These are phyloP conservation scores for Monopterus albus DNA, from an alignment of 2,113 vertebrate species.

Conservation along the genomic window DNA sequence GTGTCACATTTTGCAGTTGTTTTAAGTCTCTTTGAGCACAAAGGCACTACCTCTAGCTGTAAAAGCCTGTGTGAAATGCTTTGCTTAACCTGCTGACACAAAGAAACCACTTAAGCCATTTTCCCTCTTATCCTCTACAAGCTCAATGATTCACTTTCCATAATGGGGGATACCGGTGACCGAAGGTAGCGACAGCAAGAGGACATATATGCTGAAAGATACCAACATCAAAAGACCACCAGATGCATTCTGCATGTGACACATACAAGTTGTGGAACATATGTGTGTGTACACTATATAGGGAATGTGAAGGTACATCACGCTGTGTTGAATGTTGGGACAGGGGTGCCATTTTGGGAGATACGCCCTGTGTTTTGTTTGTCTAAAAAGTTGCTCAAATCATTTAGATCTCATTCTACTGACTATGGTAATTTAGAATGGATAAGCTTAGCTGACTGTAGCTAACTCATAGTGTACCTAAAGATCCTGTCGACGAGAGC, in stretches of 20 bases:
- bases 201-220: slow-evolving; percentile 44
- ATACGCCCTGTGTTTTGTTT: no score
- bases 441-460: no score
- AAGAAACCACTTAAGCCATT: slow-evolving; percentile 76
- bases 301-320: no score
- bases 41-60: slow-evolving; percentile 69
- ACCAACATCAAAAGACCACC: slow-evolving; percentile 36
- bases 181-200: slow-evolving; percentile 51
- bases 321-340: no score
- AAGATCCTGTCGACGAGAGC: no score
- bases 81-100: slow-evolving; percentile 80
- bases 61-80: slow-evolving; percentile 72
- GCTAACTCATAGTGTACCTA: no score
- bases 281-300: not conserved
- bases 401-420: no score
- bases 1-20: slow-evolving; percentile 76
- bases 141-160: slow-evolving; percentile 74
- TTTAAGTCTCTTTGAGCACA: slow-evolving; percentile 74
- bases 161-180: slow-evolving; percentile 62
- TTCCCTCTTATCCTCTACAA: slow-evolving; percentile 66
- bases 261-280: not conserved
- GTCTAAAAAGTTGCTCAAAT: no score
- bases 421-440: no score
- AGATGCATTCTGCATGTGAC: slow-evolving; percentile 22
- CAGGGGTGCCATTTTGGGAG: no score